A percentile compares a stretch with the other conserved stretches of the same genome.
Conservation (phyloP, 2,113 vertebrate genomes). For the Lepidothrix coronata region DNA sequence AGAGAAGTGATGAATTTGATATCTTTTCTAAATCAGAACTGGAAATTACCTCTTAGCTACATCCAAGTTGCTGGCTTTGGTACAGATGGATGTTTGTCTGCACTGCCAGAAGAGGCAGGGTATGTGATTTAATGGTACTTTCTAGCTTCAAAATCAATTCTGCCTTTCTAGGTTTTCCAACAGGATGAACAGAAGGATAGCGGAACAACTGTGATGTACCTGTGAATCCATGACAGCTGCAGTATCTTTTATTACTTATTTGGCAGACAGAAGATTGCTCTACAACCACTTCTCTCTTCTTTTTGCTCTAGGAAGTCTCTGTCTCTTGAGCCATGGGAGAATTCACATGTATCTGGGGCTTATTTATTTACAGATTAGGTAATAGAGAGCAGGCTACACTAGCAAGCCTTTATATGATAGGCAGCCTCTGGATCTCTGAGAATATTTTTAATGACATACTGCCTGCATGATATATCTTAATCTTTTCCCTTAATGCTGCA, state of each 20-base stretch:
- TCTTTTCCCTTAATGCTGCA: neutral
- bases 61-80: neutral
- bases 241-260: neutral
- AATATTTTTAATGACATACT: neutral
- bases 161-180: neutral
- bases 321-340: neutral
- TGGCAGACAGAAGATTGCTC: neutral
- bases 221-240: neutral
- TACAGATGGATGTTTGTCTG: neutral
- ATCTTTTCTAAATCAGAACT: neutral
- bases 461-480: neutral
- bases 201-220: neutral
- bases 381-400: neutral
- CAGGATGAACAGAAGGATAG: neutral
- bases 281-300: neutral
- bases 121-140: neutral
- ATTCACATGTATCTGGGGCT: neutral
- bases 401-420: neutral
- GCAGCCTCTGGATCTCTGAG: neutral
- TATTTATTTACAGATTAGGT: neutral
- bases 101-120: neutral
- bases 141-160: slow-evolving; percentile 3
- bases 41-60: neutral
- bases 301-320: neutral
- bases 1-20: neutral